A percentile compares a stretch with the other conserved stretches of the same genome.
Evolutionary conservation across 1,140 invertebrate species (phyloP).

Genomic region (Brachionus rubens): DNA sequence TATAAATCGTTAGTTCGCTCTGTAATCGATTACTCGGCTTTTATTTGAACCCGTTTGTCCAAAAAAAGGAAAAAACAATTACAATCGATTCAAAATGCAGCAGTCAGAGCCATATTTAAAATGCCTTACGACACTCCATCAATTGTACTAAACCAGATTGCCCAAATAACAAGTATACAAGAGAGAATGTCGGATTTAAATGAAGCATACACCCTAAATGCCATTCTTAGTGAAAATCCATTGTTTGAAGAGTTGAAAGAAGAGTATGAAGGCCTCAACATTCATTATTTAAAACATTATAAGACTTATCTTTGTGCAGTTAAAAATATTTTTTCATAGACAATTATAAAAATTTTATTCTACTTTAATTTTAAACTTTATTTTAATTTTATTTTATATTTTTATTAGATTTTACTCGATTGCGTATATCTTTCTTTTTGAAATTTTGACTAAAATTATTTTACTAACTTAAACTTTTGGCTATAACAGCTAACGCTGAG

Average conservation of each 20-base stretch:
- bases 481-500: background rate
- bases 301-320: background rate
- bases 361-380: background rate
- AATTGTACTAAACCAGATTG: background rate
- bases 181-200: background rate
- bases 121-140: background rate
- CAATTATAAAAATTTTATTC: too few relatives aligned
- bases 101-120: background rate
- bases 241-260: background rate
- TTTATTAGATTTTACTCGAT: too few relatives aligned
- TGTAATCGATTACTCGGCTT: background rate
- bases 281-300: background rate
- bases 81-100: constrained; percentile 3
- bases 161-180: background rate
- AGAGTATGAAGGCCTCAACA: background rate
- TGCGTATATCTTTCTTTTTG: too few relatives aligned
- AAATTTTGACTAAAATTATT: too few relatives aligned
- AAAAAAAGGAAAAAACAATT: background rate
- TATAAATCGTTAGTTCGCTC: background rate
- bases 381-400: background rate
- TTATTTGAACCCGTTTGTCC: background rate
- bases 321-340: background rate
- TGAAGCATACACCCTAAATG: background rate
- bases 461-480: background rate
- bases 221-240: background rate